Conservation (phyloP, 2,888 invertebrate species). For the Drosophila nr. perissopoda region DNA sequence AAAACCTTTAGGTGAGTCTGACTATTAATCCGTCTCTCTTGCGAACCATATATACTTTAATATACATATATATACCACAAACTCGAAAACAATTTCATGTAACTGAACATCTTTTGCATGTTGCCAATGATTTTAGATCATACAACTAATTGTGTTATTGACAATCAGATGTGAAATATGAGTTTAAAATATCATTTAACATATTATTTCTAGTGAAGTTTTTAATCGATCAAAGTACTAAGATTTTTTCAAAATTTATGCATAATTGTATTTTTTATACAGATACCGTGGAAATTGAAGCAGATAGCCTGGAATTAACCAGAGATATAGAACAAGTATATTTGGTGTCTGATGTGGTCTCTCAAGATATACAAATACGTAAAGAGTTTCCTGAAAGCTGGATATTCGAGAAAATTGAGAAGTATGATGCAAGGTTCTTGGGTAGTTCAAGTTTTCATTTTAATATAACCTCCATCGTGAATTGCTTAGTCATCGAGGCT, state of each 20-base stretch:
- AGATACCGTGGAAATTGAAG: slow-evolving; percentile 5
- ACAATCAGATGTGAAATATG: slow-evolving; percentile 10
- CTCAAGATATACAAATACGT: slow-evolving; percentile 25
- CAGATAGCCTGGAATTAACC: neutral
- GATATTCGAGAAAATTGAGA: slow-evolving; percentile 45
- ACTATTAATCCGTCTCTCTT: neutral
- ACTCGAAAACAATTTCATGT: slow-evolving; percentile 18
- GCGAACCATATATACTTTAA: neutral
- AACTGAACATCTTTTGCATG: slow-evolving; percentile 13
- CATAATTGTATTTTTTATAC: slow-evolving; percentile 6
- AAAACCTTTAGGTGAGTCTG: slow-evolving; percentile 14
- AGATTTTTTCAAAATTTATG: neutral
- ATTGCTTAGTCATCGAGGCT: neutral
- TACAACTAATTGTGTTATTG: slow-evolving; percentile 13
- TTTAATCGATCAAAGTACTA: neutral
- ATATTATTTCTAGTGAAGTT: neutral
- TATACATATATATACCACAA: neutral
- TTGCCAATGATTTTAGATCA: neutral
- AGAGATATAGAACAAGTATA: neutral
- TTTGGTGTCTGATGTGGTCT: neutral
- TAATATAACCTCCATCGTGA: neutral
- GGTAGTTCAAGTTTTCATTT: neutral
- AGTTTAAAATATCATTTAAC: slow-evolving; percentile 12
- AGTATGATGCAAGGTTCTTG: slow-evolving; percentile 23
- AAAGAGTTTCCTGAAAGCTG: slow-evolving; percentile 53